These are phyloP conservation scores for Pogonophryne albipinna DNA, from an alignment of 2,797 vertebrate genomes.

Conservation along the genomic window DNA sequence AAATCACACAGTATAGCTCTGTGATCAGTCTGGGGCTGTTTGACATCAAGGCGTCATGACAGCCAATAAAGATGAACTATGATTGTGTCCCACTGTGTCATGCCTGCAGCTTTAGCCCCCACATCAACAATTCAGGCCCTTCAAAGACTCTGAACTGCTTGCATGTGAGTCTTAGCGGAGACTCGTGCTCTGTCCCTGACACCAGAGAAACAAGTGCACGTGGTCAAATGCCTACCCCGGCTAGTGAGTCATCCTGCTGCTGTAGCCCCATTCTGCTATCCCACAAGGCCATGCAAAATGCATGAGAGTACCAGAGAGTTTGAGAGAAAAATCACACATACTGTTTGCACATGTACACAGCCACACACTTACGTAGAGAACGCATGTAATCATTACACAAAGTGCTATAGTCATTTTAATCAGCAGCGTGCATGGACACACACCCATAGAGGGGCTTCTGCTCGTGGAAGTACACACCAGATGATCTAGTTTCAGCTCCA, in stretches of 20 bases:
- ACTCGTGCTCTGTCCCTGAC: conserved; percentile 29
- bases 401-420: conserved; percentile 44
- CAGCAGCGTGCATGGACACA: conserved; percentile 34
- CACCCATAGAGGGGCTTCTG: conserved; percentile 18
- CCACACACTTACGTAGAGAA: conserved; percentile 18
- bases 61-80: conserved; percentile 32
- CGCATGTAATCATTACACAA: conserved; percentile 35
- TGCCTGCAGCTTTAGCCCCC: conserved; percentile 16
- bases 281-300: conserved; percentile 65
- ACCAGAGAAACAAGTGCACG: conserved; percentile 40
- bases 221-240: conserved; percentile 41
- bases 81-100: conserved; percentile 34
- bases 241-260: conserved; percentile 59
- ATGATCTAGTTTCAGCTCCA: conserved; percentile 57
- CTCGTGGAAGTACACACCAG: conserved; percentile 48
- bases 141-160: conserved; percentile 18
- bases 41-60: conserved; percentile 39
- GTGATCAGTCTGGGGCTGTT: conserved; percentile 18
- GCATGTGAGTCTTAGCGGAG: conserved; percentile 5
- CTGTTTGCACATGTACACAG: conserved; percentile 3
- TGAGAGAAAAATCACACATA: conserved; percentile 27
- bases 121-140: conserved; percentile 20
- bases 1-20: background rate
- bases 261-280: conserved; percentile 50
- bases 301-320: conserved; percentile 36